Conservation (phyloP, 2,113 vertebrate genomes). For the Brienomyrus brachyistius region DNA sequence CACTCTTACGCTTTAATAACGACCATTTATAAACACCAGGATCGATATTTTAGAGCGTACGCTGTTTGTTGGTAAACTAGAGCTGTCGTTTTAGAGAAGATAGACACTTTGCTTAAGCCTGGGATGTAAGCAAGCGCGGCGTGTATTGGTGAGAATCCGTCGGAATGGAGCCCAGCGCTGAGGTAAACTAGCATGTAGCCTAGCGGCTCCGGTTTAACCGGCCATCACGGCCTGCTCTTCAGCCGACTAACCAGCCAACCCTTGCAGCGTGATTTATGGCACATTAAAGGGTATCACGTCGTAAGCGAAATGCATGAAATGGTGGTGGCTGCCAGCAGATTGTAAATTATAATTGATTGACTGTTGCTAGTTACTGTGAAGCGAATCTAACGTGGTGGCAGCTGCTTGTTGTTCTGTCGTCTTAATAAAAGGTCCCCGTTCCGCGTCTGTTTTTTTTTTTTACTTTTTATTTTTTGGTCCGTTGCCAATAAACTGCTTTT, state of each 20-base stretch:
- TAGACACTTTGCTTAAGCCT: neutral
- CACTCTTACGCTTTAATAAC: neutral
- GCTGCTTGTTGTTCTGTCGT: neutral
- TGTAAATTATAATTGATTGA: neutral
- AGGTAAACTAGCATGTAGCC: slow-evolving; percentile 10
- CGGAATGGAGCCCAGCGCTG: neutral
- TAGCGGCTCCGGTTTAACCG: neutral
- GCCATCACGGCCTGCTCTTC: neutral
- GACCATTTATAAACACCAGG: neutral
- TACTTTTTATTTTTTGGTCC: neutral
- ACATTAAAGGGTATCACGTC: neutral
- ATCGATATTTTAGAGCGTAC: neutral
- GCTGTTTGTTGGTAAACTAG: neutral
- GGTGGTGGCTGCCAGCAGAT: neutral
- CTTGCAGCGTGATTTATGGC: neutral
- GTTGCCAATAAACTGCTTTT: neutral
- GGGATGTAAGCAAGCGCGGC: neutral
- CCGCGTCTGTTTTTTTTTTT: neutral
- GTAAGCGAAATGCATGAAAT: neutral
- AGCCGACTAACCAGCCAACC: neutral
- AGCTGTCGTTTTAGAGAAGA: neutral
- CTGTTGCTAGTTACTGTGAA: neutral
- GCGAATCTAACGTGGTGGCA: neutral
- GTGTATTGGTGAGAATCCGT: neutral
- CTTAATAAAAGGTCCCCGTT: neutral